Conservation (phyloP, 2,113 vertebrate species). For the Lates calcarifer region DNA sequence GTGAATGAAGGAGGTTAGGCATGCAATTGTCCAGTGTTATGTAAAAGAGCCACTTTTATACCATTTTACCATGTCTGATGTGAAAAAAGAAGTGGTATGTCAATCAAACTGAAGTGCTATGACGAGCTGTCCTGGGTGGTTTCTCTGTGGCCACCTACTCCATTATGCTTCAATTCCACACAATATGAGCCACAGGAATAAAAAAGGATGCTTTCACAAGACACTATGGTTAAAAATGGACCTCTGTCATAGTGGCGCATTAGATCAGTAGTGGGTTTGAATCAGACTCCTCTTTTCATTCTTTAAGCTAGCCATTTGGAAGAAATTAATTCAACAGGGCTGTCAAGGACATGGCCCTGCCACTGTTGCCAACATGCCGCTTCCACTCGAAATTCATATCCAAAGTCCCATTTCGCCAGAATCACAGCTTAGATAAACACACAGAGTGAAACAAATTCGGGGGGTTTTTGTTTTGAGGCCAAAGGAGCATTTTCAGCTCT, state of each 20-base stretch:
- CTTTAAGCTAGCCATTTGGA: conserved; percentile 60
- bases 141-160: conserved; percentile 57
- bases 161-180: conserved; percentile 61
- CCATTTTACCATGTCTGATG: conserved; percentile 70
- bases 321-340: conserved; percentile 49
- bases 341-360: conserved; percentile 44
- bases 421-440: conserved; percentile 62
- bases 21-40: conserved; percentile 79
- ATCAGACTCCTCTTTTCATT: conserved; percentile 57
- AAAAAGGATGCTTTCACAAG: conserved; percentile 44
- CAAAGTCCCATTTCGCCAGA: conserved; percentile 57
- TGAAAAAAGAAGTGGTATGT: conserved; percentile 60
- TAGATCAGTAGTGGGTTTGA: conserved; percentile 50
- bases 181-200: conserved; percentile 65
- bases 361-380: conserved; percentile 33
- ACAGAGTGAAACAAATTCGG: conserved; percentile 30
- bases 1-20: conserved; percentile 70
- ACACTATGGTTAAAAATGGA: conserved; percentile 56
- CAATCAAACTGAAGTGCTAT: conserved; percentile 75
- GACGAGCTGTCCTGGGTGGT: conserved; percentile 57
- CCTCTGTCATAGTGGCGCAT: conserved; percentile 48
- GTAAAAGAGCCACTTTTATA: conserved; percentile 78
- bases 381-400: conserved; percentile 52
- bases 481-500: conserved; percentile 39
- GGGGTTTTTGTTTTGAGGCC: conserved; percentile 48